Evolutionary conservation across 2,113 vertebrate species (phyloP), one percentile per base, ranked within the genome.

Genomic region (Lepidothrix coronata): DNA sequence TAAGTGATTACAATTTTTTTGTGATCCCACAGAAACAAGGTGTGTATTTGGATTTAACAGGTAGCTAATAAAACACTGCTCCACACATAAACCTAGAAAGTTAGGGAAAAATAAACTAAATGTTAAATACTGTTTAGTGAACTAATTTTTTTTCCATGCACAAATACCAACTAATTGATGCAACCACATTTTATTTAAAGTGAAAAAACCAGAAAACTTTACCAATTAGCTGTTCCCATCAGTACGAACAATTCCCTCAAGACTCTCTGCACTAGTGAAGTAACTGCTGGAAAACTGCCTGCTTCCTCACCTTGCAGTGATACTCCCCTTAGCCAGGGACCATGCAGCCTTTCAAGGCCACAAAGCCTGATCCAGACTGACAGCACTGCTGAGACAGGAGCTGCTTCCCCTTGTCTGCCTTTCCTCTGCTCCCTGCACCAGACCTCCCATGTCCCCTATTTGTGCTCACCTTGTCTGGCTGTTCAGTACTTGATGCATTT

Each of bases 381-480:
- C 27, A 84, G 31, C 44, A 28, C 24, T 89, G 49, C 44, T 76
- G 76, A 61, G 46, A 5, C 11, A 39, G 67, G 35, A 94, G 30
- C 49, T 84, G n/a, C 44, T 71, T 66, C 19, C 13, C 9, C 9
- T 74, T 0, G 0, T 11, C 28, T 57, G 5, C 19, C 24, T 37
- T 44, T 80, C 18, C 25, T 30, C 58, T 48, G 18, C 30, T 52
- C 37, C 7, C 27, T 41, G 14, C 37, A 28, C 28, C 31, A 84
- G 12, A 35, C 11, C 25, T 81, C 19, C 41, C 25, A 4, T 3
- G n/a, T 0, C 54, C 44, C 49, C 1, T 0, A 4, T 27, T 41
- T 63, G 25, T 2, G 6, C 18, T 65, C 1, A 3, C 24, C n/a
- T 61, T 23, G 41, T 31, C 30, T 8, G 1, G 6, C 37, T 71